Evolutionary conservation across 2,888 invertebrate genomes (phyloP).

Genomic region (Drosophila recens): DNA sequence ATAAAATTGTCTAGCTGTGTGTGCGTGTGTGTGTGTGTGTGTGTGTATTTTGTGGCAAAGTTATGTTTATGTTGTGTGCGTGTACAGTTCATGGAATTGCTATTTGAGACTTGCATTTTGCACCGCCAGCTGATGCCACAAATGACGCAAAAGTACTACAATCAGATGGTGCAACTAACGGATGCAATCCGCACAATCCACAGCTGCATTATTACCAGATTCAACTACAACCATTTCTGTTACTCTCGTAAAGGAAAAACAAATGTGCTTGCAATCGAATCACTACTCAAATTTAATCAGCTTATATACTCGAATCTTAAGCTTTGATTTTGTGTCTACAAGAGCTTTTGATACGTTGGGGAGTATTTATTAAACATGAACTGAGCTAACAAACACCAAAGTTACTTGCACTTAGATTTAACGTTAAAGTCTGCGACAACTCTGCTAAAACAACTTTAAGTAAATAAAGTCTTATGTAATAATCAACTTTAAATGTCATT

Average conservation of each 20-base stretch:
- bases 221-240: conserved; percentile 9
- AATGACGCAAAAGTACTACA: conserved; percentile 17
- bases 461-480: neutral
- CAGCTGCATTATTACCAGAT: conserved; percentile 30
- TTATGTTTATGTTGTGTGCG: conserved; percentile 66
- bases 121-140: conserved; percentile 52
- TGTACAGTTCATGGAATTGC: conserved; percentile 70
- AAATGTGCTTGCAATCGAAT: conserved; percentile 8
- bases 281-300: conserved; percentile 1
- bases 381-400: neutral
- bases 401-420: neutral
- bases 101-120: conserved; percentile 59
- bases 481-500: no score
- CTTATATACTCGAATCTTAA: neutral
- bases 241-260: conserved; percentile 3
- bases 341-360: neutral
- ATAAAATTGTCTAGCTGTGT: conserved; percentile 29
- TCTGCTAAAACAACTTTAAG: neutral
- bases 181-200: conserved; percentile 22
- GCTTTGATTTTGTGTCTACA: neutral
- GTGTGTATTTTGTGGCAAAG: conserved; percentile 36
- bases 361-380: conserved; percentile 1
- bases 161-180: conserved; percentile 17
- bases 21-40: conserved; percentile 18
- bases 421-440: neutral